A percentile compares a stretch with the other conserved stretches of the same genome.
Conservation (phyloP, 2,888 invertebrate species). For the Campoletis raptor region DNA sequence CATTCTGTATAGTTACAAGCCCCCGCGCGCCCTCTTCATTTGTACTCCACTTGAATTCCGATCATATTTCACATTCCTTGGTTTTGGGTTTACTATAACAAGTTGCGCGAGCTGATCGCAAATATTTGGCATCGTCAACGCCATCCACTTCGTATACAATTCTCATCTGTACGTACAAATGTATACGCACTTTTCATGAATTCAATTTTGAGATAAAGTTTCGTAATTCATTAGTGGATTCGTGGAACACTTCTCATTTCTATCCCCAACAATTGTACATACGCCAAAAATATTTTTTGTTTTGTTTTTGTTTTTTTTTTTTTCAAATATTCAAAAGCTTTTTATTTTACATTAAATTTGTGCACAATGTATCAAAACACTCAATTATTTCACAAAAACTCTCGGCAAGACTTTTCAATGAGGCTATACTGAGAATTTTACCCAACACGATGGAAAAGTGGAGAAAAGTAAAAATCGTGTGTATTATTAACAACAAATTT, state of each 20-base stretch:
- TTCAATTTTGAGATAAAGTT: neutral
- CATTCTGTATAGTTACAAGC: conserved; percentile 47
- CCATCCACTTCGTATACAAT: neutral
- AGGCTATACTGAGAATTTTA: neutral
- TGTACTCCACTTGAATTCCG: conserved; percentile 81
- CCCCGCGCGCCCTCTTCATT: conserved; percentile 79
- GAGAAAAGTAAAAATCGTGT: neutral
- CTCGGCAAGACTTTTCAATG: neutral
- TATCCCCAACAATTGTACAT: neutral
- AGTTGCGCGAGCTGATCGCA: conserved; percentile 27
- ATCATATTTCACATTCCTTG: conserved; percentile 83
- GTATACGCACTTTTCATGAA: neutral
- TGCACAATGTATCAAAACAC: no score
- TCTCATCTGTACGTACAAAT: neutral
- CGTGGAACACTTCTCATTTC: neutral
- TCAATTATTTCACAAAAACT: neutral
- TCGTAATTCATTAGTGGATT: neutral
- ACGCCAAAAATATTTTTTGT: neutral
- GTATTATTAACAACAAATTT: neutral
- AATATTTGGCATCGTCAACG: conserved; percentile 48
- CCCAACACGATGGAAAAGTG: neutral
- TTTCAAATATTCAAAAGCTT: neutral
- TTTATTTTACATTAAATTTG: neutral
- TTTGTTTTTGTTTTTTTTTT: neutral
- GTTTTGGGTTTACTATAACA: conserved; percentile 62